Conservation (phyloP, 2,797 vertebrate genomes). For the Pelobates cultripes region DNA sequence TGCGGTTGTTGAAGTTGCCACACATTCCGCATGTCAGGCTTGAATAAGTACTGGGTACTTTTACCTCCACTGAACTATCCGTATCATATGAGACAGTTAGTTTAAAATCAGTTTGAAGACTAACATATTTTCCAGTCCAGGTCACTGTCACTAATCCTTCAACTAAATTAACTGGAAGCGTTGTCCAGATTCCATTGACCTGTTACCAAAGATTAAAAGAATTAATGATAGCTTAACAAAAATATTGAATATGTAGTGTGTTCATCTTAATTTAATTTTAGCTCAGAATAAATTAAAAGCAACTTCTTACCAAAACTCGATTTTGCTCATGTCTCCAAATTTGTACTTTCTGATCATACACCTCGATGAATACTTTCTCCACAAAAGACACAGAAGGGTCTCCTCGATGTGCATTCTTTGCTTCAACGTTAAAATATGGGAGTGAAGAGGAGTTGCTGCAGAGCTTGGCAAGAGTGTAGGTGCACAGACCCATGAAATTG, state of each 20-base stretch:
- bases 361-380: slow-evolving; percentile 69
- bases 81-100: slow-evolving; percentile 76
- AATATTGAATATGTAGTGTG: too few species aligned
- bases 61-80: slow-evolving; percentile 73
- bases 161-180: slow-evolving; percentile 70
- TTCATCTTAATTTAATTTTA: too few species aligned
- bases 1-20: slow-evolving; percentile 79
- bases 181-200: slow-evolving; percentile 80
- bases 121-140: slow-evolving; percentile 67
- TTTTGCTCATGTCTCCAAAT: slow-evolving; percentile 68
- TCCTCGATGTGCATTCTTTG: slow-evolving; percentile 70
- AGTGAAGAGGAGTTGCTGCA: slow-evolving; percentile 67
- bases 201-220: slow-evolving; percentile 49
- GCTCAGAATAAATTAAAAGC: neutral
- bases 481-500: slow-evolving; percentile 77
- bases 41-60: slow-evolving; percentile 73
- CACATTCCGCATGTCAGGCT: slow-evolving; percentile 82
- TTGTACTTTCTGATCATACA: slow-evolving; percentile 64
- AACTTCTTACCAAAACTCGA: slow-evolving; percentile 75
- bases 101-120: slow-evolving; percentile 72
- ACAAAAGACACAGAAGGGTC: slow-evolving; percentile 66
- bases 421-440: slow-evolving; percentile 76
- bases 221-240: too few species aligned
- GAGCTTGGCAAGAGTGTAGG: slow-evolving; percentile 76
- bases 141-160: slow-evolving; percentile 66